Evolutionary conservation across 2,113 vertebrate species (phyloP).

Genomic region (Manacus vitellinus): DNA sequence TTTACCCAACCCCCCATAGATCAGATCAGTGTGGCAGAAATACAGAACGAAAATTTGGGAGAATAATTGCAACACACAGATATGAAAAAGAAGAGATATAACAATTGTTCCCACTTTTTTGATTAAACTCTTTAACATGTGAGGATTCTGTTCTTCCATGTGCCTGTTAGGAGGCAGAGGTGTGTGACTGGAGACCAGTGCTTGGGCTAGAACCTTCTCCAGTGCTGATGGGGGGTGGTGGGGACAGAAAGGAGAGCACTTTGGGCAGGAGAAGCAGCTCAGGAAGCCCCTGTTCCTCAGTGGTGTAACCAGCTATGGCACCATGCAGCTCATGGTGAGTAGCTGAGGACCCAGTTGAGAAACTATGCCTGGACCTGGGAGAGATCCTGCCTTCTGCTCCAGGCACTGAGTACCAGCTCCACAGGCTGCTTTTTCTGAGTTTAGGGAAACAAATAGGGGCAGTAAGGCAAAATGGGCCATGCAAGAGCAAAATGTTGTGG

Average conservation of each 20-base stretch:
- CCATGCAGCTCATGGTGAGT: fast-evolving
- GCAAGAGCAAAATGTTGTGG: neutral
- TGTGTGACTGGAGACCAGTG: neutral
- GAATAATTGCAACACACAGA: neutral
- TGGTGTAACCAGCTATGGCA: neutral
- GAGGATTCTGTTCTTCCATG: neutral
- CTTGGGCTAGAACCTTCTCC: neutral
- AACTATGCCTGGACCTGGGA: neutral
- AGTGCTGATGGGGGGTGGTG: neutral
- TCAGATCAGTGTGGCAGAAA: neutral
- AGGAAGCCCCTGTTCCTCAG: neutral
- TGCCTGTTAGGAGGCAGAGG: neutral
- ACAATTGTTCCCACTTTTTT: neutral
- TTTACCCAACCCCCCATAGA: neutral
- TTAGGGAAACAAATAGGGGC: neutral
- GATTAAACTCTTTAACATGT: neutral
- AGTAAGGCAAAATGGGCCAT: neutral
- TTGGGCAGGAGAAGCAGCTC: neutral
- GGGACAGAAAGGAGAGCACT: neutral
- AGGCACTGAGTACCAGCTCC: fast-evolving
- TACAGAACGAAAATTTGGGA: neutral
- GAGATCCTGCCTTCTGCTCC: neutral
- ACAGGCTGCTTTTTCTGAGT: neutral
- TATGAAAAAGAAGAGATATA: neutral
- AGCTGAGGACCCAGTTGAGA: neutral